Base-by-base conservation (phyloP, 2,888 invertebrate species). In the Eremobia ochroleuca region DNA sequence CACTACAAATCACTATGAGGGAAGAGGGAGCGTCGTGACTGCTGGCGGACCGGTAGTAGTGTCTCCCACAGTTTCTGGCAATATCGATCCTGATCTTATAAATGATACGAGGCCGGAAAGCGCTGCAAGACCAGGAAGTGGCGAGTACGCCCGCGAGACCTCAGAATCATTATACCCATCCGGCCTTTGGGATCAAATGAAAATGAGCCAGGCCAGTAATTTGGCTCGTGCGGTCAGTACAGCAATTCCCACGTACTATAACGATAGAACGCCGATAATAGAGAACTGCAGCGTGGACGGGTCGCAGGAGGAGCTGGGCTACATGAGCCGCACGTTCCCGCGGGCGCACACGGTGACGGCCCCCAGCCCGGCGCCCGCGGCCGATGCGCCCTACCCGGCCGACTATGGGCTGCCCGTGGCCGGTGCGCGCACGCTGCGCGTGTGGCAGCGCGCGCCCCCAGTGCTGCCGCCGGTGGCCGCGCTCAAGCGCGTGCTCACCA, bases 361-460 rank as follows among this genome's bases (percentile, higher is more conserved):
- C 69, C 90, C 94, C 61, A 88, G 93, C 76, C 97, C 97, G 80
- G 97, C 98, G 49, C 83, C 92, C 58, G 79, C 81, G 28, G 91
- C 88, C 62, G 96, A 95, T 68, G 94, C 93, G 73, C 98, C 98
- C 61, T 98, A 98, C 94, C 98, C 98, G 64, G 96, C 98, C 40
- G 98, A 98, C 95, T 98, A 98, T 93, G 98, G 98, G 74, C 96
- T 98, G 92, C 98, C 98, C 15, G 97, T 98, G 90, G 90, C 94
- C 95, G 95, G 95, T 91, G 97, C 98, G 85, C 98, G 98, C 94
- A 98, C 98, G 90, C 97, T 98, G 91, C 97, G 98, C 86, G 98
- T 98, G 86, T 98, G 98, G 98, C 98, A 98, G 94, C 98, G 98
- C 87, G 98, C 98, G 87, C 98, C 98, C 83, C 98, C 98, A 81